These are phyloP conservation scores for Bubo scandiacus DNA, from an alignment of 2,113 vertebrate genomes.

Conservation along the genomic window DNA sequence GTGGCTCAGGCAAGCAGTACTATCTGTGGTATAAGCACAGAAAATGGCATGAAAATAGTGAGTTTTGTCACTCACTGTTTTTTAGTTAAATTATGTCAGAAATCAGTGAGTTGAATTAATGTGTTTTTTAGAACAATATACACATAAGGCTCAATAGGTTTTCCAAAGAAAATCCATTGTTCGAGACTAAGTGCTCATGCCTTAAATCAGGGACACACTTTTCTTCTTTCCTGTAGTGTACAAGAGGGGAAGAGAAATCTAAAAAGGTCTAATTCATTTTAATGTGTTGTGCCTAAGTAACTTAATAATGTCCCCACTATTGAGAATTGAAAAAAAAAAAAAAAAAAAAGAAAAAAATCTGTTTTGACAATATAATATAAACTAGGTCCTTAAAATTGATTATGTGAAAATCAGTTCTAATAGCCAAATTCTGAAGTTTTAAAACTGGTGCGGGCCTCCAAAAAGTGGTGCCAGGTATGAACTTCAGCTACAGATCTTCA, in stretches of 20 bases:
- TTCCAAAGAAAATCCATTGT: not conserved
- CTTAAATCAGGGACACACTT: not conserved
- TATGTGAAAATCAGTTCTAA: not conserved
- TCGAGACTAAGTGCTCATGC: not conserved
- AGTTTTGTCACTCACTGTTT: not conserved
- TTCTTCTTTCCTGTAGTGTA: not conserved
- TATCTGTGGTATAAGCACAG: not conserved
- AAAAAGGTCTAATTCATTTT: not conserved
- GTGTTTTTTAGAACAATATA: not conserved
- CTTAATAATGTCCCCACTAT: not conserved
- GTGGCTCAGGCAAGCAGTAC: not conserved
- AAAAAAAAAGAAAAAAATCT: not conserved
- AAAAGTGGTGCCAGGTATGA: not conserved
- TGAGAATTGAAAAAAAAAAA: not conserved
- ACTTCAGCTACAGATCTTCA: not conserved
- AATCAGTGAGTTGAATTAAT: not conserved
- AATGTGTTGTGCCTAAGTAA: not conserved
- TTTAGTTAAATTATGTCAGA: not conserved
- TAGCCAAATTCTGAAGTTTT: not conserved
- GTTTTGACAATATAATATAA: not conserved
- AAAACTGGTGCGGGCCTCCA: not conserved
- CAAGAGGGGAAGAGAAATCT: not conserved
- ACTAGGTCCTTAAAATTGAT: not conserved
- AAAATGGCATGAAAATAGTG: not conserved
- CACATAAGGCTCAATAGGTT: not conserved